These are phyloP conservation scores for Pterocles gutturalis DNA, from an alignment of 2,113 vertebrate genomes.

Conservation along the genomic window DNA sequence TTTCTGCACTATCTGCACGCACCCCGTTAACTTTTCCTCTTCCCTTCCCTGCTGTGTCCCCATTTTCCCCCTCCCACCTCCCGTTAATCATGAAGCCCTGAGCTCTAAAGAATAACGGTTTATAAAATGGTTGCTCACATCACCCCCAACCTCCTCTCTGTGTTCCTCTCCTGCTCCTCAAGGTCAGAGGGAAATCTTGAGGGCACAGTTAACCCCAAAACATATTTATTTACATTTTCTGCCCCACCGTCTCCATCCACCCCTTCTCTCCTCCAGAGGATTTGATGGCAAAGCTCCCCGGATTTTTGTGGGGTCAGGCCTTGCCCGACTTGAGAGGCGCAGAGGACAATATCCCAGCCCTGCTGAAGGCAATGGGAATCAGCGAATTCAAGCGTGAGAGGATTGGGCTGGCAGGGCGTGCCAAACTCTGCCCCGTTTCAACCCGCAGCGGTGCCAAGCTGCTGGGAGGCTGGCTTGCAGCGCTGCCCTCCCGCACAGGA, in stretches of 20 bases:
- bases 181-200: background rate
- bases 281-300: background rate
- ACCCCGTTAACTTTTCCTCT: background rate
- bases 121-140: background rate
- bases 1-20: background rate
- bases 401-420: background rate
- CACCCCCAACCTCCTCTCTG: background rate
- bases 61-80: background rate
- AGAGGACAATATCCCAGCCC: background rate
- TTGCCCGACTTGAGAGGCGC: background rate
- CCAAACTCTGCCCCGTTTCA: constrained; percentile 15
- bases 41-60: background rate
- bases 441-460: constrained; percentile 2
- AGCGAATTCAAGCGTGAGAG: background rate
- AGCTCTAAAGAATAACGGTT: background rate
- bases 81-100: background rate
- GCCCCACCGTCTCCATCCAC: background rate
- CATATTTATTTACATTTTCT: background rate
- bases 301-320: background rate
- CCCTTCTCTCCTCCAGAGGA: background rate
- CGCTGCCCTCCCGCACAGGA: background rate
- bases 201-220: background rate
- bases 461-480: background rate
- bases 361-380: constrained; percentile 12
- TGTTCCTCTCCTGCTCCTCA: background rate